Evolutionary conservation across 2,888 invertebrate genomes (phyloP), one percentile per base, ranked within the genome.

Genomic region (Philaethria dido): DNA sequence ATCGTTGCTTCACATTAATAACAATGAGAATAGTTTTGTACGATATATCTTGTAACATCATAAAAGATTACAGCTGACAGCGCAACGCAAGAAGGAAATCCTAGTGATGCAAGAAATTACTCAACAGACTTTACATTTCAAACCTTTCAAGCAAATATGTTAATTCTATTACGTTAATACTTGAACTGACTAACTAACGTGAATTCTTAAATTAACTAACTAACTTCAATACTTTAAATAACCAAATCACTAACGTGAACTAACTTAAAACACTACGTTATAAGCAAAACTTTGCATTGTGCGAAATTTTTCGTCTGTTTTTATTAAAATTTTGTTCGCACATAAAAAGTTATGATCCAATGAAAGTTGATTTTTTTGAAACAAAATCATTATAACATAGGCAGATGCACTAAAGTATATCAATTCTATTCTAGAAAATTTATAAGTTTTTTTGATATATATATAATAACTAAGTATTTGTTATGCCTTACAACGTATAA

Each of bases 401-500:
- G 29, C 6, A 29, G 3, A 29, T 29, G 3, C 6, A 29, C 6
- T 29, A 29, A 3, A 29, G 3, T 3, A 29, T 29, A 3, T 29
- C 29, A 4, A 29, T 29, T 39, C 6, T 16, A 5, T 16, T 45
- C 11, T 0, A 18, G 11, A 1, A 6, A 20, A 2, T 13, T 16
- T 47, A 47, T 13, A 47, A 18, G 2, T 47, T 47, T 18, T 20
- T 14, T 5, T 42, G 4, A 57, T 39, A n/a, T 3, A n/a, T 13
- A 55, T 42, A 22, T 57, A n/a, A n/a, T n/a, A n/a, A n/a, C n/a
- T 45, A 11, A 18, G 9, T 18, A 20, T 50, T 50, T 59, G 11
- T 52, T 33, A 47, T 59, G 55, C 62, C 72, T 73, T 73, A 20
- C 66, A 72, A 76, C 68, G 74, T 77, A 76, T 78, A 80, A 76